A percentile compares a stretch with the other conserved stretches of the same genome.
Evolutionary conservation across 53 echinoderm and acorn worm species (phyloP).

Genomic region (Patiria pectinifera): DNA sequence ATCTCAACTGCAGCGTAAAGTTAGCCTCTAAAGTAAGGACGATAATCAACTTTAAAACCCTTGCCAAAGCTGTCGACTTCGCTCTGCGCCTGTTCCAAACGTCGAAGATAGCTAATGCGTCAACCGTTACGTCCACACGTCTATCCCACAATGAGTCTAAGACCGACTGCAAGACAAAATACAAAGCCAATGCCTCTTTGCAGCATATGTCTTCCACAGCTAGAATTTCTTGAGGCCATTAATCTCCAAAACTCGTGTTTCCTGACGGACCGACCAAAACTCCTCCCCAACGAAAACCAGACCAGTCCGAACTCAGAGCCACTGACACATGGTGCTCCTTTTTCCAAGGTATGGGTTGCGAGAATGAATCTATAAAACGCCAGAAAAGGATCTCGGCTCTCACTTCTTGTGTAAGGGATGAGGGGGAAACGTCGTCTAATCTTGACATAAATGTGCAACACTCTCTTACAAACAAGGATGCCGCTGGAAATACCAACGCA

Average conservation of each 20-base stretch:
- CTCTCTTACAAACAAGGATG: slow-evolving; percentile 24
- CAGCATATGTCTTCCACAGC: slow-evolving; percentile 2
- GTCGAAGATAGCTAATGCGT: not conserved
- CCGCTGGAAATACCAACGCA: slow-evolving; percentile 12
- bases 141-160: not conserved
- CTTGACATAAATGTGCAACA: not conserved
- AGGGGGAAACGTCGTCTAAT: not conserved
- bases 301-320: not conserved
- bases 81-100: not conserved
- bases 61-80: not conserved
- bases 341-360: too few relatives aligned
- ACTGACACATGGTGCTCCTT: too few relatives aligned
- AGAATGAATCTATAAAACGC: too few relatives aligned
- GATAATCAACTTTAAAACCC: not conserved
- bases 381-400: too few relatives aligned
- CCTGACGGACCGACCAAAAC: not conserved
- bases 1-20: not conserved
- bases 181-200: slow-evolving; percentile 22
- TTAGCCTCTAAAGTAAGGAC: not conserved
- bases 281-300: slow-evolving; percentile 5
- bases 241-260: too few relatives aligned
- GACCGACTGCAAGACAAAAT: slow-evolving; percentile 1
- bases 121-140: slow-evolving; percentile 21
- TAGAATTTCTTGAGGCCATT: too few relatives aligned
- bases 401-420: not conserved